Percentiles rank a stretch among this genome's conserved stretches.
Conservation (phyloP, 2,888 invertebrate species). For the Antheraea yamamai region DNA sequence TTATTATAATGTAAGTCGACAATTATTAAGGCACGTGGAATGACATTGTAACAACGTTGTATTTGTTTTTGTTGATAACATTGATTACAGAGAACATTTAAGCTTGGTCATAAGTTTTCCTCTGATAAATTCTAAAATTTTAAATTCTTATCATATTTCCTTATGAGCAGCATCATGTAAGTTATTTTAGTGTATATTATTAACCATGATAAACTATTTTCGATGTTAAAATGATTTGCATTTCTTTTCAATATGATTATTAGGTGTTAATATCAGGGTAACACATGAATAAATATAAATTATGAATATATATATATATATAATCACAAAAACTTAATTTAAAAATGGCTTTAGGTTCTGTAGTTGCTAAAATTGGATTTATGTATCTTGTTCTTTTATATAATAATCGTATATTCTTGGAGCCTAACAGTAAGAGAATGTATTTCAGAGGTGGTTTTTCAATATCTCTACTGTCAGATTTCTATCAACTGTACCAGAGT, state of each 20-base stretch:
- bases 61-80: constrained; percentile 48
- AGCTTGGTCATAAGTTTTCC: constrained; percentile 37
- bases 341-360: not conserved
- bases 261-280: not conserved
- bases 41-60: constrained; percentile 37
- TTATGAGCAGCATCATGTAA: not conserved
- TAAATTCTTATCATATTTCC: constrained; percentile 32
- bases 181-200: not conserved
- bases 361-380: not conserved
- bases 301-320: too few species aligned
- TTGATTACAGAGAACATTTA: constrained; percentile 17
- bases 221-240: not conserved
- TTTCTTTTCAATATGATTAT: not conserved
- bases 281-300: not conserved
- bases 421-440: not conserved
- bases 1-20: not conserved
- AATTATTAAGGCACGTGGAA: constrained; percentile 1
- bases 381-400: not conserved
- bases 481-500: not conserved
- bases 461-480: not conserved
- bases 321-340: not conserved
- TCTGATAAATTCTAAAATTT: constrained; percentile 35
- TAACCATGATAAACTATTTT: not conserved
- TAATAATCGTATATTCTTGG: not conserved
- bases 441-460: not conserved